Evolutionary conservation across 2,113 vertebrate genomes (phyloP).

Genomic region (Syngnathoides biaculeatus): DNA sequence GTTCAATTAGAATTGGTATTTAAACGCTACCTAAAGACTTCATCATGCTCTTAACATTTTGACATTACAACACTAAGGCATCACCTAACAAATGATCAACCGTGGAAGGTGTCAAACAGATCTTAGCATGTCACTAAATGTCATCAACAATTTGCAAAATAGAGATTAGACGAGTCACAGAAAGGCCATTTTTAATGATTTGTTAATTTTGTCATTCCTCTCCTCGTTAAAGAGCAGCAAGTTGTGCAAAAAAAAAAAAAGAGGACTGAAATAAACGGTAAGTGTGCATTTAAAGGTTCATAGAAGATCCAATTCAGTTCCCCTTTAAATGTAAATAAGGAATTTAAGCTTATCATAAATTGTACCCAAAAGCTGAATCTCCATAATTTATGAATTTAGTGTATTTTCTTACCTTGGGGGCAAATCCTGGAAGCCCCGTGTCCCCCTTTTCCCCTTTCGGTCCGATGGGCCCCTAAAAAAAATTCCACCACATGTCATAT

Average conservation of each 20-base stretch:
- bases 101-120: too few relatives aligned
- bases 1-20: neutral
- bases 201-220: too few relatives aligned
- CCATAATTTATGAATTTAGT: neutral
- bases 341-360: neutral
- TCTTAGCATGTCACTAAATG: too few relatives aligned
- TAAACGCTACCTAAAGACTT: neutral
- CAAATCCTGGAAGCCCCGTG: constrained; percentile 56
- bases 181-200: too few relatives aligned
- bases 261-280: neutral
- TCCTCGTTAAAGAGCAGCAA: neutral
- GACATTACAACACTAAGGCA: neutral
- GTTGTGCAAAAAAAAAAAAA: neutral
- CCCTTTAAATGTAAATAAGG: neutral
- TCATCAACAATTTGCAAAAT: too few relatives aligned
- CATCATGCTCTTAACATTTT: neutral
- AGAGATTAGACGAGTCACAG: too few relatives aligned
- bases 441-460: constrained; percentile 72
- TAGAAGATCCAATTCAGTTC: neutral
- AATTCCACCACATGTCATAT: neutral
- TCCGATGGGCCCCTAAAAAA: constrained; percentile 66
- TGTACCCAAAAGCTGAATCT: neutral
- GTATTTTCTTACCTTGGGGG: constrained; percentile 53
- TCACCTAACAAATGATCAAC: neutral
- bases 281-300: neutral